Percentiles rank a stretch among this genome's conserved stretches.
Conservation (phyloP, 2,797 vertebrate species). For the Anniella stebbinsi region DNA sequence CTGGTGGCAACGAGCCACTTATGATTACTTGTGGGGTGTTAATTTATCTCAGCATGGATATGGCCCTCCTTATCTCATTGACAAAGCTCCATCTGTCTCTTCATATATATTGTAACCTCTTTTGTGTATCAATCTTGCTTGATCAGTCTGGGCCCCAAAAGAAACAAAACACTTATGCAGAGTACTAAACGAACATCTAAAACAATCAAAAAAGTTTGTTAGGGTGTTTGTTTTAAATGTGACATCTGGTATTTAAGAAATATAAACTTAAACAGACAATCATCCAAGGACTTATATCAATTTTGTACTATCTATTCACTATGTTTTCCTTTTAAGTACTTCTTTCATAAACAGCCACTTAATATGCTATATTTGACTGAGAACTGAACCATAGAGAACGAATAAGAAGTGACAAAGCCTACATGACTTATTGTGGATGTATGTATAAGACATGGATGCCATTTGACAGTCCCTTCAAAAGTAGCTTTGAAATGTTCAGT, state of each 20-base stretch:
- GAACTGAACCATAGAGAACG: background rate
- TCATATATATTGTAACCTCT: background rate
- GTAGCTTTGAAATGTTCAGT: slow-evolving; percentile 9
- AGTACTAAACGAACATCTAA: background rate
- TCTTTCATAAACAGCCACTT: background rate
- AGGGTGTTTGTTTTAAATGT: background rate
- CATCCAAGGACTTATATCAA: background rate
- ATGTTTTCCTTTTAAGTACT: background rate
- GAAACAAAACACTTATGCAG: background rate
- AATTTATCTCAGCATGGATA: background rate
- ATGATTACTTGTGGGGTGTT: background rate
- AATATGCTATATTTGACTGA: background rate
- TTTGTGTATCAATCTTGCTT: background rate
- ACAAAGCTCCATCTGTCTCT: background rate
- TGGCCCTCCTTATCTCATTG: background rate
- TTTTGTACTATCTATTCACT: background rate
- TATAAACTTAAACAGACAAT: background rate
- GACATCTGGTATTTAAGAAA: background rate
- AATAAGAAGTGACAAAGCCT: slow-evolving; percentile 27
- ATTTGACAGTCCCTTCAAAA: slow-evolving; percentile 14
- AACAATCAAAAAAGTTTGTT: background rate
- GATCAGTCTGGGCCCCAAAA: background rate
- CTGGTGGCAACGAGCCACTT: background rate
- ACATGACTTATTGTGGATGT: background rate
- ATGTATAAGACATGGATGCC: background rate